Percentiles rank a stretch among this genome's conserved stretches.
These are phyloP conservation scores for Leptobrachium leishanense DNA, from an alignment of 2,113 vertebrate species.

Conservation along the genomic window DNA sequence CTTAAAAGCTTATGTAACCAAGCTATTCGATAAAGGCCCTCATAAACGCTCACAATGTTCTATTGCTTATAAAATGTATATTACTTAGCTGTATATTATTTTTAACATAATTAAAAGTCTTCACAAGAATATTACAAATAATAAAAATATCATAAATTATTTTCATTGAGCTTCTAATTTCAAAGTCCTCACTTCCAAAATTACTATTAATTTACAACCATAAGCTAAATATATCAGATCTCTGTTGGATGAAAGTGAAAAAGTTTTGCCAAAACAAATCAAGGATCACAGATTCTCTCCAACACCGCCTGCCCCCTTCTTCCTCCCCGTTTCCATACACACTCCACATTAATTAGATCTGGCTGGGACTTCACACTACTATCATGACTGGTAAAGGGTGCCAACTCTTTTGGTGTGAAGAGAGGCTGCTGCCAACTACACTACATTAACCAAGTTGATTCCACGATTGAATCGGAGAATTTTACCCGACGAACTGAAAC, in stretches of 20 bases:
- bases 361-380: conserved; percentile 66
- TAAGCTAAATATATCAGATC: conserved; percentile 39
- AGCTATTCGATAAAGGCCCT: no score
- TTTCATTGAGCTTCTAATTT: no score
- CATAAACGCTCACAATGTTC: no score
- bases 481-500: conserved; percentile 72
- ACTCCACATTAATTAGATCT: conserved; percentile 75
- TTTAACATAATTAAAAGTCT: no score
- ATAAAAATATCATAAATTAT: no score
- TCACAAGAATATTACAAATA: no score
- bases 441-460: conserved; percentile 70
- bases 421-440: conserved; percentile 63
- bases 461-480: conserved; percentile 63
- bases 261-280: conserved; percentile 70
- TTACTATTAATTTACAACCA: conserved; percentile 38
- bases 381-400: conserved; percentile 62
- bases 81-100: no score
- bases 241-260: conserved; percentile 27
- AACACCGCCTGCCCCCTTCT: conserved; percentile 27
- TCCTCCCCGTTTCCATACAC: conserved; percentile 52
- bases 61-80: no score
- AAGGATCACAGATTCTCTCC: conserved; percentile 50
- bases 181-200: conserved; percentile 46
- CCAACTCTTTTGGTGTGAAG: conserved; percentile 73
- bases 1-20: no score